phyloP scores from a whole-genome alignment of 2,113 vertebrate genomes.

The Centrocercus urophasianus region DNA sequence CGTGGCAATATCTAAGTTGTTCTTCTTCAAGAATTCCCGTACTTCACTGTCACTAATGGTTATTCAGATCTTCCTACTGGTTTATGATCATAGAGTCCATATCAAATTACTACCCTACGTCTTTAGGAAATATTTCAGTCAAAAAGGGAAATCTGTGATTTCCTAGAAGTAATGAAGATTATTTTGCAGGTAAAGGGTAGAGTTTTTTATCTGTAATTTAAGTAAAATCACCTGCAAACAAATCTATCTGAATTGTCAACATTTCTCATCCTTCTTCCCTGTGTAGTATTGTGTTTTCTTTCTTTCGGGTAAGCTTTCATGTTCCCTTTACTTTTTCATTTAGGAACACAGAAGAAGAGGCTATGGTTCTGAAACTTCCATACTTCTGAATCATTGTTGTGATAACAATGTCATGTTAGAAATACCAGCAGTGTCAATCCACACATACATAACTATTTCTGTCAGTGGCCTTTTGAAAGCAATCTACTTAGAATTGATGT shows the following conservation, averaged over 20 bases:
- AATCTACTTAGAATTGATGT: background rate
- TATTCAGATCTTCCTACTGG: background rate
- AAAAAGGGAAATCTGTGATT: no score
- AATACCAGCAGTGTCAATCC: background rate
- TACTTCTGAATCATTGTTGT: background rate
- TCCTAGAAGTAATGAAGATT: background rate
- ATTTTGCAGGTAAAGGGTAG: background rate
- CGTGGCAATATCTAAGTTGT: background rate
- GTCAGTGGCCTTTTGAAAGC: background rate
- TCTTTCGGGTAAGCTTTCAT: background rate
- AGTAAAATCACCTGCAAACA: background rate
- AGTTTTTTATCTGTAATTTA: background rate
- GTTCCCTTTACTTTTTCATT: background rate
- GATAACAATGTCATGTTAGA: background rate
- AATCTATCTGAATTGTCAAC: background rate
- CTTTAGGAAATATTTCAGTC: background rate
- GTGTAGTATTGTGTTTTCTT: background rate
- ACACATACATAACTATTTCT: fast-evolving
- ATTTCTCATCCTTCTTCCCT: background rate
- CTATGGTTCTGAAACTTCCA: fast-evolving
- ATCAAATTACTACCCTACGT: background rate
- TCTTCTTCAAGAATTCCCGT: background rate
- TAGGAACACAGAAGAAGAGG: background rate
- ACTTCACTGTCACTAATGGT: background rate
- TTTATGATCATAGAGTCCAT: background rate